These are phyloP conservation scores for Andrena fulva DNA, from an alignment of 2,888 invertebrate species.

Conservation along the genomic window DNA sequence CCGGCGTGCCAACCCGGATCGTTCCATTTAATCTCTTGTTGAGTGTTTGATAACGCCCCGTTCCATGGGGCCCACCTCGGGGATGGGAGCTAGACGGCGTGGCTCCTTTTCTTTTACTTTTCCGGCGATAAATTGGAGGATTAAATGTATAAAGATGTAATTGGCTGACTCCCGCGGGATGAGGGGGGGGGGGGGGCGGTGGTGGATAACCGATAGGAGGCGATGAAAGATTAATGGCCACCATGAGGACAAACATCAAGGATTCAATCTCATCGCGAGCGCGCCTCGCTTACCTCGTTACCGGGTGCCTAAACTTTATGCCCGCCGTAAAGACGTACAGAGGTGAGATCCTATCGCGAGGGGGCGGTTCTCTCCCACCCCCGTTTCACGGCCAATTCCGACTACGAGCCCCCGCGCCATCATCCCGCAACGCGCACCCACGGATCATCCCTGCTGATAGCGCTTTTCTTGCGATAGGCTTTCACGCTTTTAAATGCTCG, in stretches of 20 bases:
- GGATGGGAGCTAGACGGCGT: constrained; percentile 20
- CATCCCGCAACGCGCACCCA: constrained; percentile 11
- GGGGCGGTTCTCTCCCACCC: constrained; percentile 35
- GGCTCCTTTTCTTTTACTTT: background rate
- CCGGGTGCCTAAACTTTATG: constrained; percentile 64
- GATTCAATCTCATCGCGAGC: constrained; percentile 60
- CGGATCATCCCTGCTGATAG: constrained; percentile 59
- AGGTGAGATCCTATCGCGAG: constrained; percentile 49
- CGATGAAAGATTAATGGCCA: constrained; percentile 23
- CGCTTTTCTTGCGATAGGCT: constrained; percentile 52
- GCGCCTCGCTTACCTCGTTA: constrained; percentile 53
- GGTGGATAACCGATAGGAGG: background rate
- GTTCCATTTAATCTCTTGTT: constrained; percentile 58
- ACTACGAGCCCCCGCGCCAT: constrained; percentile 38
- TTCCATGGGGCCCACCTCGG: background rate
- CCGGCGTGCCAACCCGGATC: constrained; percentile 26
- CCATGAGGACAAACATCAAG: constrained; percentile 33
- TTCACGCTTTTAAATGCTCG: constrained; percentile 40
- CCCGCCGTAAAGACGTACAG: constrained; percentile 55
- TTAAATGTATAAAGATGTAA: constrained; percentile 45
- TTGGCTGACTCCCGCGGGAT: constrained; percentile 15
- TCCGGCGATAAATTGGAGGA: constrained; percentile 40
- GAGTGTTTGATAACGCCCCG: constrained; percentile 53
- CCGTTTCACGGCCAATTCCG: constrained; percentile 56
- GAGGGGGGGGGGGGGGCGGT: no score